Percentiles rank a stretch among this genome's conserved stretches.
phyloP scores from a whole-genome alignment of 2,797 vertebrate genomes.

The Hydrocynus forskahlii region DNA sequence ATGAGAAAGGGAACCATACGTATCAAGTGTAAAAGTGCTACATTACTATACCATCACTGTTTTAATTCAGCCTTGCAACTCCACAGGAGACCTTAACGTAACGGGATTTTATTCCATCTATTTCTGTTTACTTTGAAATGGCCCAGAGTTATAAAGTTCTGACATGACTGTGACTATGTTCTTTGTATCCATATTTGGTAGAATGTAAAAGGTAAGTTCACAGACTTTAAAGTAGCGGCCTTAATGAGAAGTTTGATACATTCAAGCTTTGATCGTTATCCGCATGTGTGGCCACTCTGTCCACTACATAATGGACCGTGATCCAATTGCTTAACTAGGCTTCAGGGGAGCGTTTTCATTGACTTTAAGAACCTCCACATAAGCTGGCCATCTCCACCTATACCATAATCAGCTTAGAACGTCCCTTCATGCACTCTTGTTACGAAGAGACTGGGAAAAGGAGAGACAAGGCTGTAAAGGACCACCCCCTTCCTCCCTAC shows the following conservation, averaged over 20 bases:
- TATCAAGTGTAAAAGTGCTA: not conserved
- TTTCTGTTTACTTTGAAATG: not conserved
- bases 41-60: too few relatives aligned
- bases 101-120: not conserved
- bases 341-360: conserved; percentile 46
- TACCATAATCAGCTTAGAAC: conserved; percentile 48
- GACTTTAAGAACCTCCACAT: conserved; percentile 39
- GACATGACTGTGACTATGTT: not conserved
- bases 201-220: not conserved
- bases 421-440: conserved; percentile 43
- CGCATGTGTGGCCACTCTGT: conserved; percentile 14
- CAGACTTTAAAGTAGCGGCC: not conserved
- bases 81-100: too few relatives aligned
- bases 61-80: too few relatives aligned
- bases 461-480: conserved; percentile 30
- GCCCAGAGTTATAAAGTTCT: not conserved
- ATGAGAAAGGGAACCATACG: not conserved
- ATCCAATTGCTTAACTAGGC: conserved; percentile 34
- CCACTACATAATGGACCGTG: conserved; percentile 26
- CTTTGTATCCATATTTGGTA: not conserved
- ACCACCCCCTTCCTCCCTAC: conserved; percentile 41
- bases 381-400: conserved; percentile 35
- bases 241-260: conserved; percentile 6
- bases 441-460: conserved; percentile 44
- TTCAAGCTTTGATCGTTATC: not conserved